Percentiles rank a stretch among this genome's conserved stretches.
Conservation (phyloP, 2,888 invertebrate species). For the Cantharis flavilabris region DNA sequence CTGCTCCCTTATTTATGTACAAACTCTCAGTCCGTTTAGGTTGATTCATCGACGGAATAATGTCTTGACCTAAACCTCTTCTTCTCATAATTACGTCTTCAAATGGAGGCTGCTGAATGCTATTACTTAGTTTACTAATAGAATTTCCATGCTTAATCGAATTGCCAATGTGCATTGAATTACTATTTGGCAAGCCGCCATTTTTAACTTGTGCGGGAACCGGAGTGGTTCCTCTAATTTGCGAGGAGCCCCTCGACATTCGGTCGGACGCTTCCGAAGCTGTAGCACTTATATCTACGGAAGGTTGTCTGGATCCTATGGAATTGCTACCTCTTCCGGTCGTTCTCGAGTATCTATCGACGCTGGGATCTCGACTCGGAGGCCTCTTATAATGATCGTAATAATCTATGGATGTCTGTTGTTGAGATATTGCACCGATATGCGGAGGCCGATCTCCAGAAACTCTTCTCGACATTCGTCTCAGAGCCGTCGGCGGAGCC, state of each 20-base stretch:
- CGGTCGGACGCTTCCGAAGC: constrained; percentile 55
- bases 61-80: constrained; percentile 83
- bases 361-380: constrained; percentile 85
- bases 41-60: constrained; percentile 83
- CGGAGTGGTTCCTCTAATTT: constrained; percentile 60
- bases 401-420: constrained; percentile 82
- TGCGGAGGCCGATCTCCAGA: constrained; percentile 55
- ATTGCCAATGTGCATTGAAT: constrained; percentile 43
- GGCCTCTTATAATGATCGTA: constrained; percentile 94
- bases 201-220: constrained; percentile 60
- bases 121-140: constrained; percentile 44
- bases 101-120: constrained; percentile 62
- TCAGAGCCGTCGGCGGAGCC: constrained; percentile 48
- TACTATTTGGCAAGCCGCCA: constrained; percentile 68
- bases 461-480: constrained; percentile 60
- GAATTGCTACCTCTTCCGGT: constrained; percentile 60
- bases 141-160: constrained; percentile 47
- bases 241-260: constrained; percentile 61
- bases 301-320: constrained; percentile 76
- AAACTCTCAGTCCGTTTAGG: constrained; percentile 91
- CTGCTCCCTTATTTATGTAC: constrained; percentile 68
- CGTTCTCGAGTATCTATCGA: constrained; percentile 75
- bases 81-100: constrained; percentile 83
- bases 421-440: constrained; percentile 53
- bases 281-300: constrained; percentile 66